A percentile compares a stretch with the other conserved stretches of the same genome.
Conservation (phyloP, 2,113 vertebrate genomes). For the Pleuronectes platessa region DNA sequence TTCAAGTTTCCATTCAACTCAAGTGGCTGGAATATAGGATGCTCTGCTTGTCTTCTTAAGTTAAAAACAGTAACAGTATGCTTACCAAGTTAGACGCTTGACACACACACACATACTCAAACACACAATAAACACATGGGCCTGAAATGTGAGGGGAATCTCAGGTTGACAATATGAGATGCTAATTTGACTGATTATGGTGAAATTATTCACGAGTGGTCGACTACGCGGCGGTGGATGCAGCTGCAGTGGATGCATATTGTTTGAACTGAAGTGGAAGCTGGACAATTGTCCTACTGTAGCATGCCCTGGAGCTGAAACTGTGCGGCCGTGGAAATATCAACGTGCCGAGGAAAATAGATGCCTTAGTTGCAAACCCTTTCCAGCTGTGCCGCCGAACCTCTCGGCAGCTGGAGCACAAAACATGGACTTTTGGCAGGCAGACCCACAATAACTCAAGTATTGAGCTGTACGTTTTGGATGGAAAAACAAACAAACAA, state of each 20-base stretch:
- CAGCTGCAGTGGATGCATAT: conserved; percentile 57
- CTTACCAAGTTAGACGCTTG: conserved; percentile 15
- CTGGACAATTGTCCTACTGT: conserved; percentile 63
- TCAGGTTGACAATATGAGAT: conserved; percentile 26
- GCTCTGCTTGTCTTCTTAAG: conserved; percentile 17
- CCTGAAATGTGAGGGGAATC: conserved; percentile 6
- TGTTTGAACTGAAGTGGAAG: conserved; percentile 62
- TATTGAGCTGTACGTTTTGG: conserved; percentile 14
- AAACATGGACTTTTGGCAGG: conserved; percentile 22
- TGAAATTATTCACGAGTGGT: conserved; percentile 3
- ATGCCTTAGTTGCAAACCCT: conserved; percentile 56
- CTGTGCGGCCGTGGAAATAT: conserved; percentile 68
- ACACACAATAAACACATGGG: not conserved
- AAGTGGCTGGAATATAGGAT: conserved; percentile 9
- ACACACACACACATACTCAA: not conserved
- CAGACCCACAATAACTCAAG: conserved; percentile 3
- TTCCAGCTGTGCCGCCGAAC: conserved; percentile 56
- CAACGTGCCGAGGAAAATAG: conserved; percentile 50
- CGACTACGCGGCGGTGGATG: conserved; percentile 34
- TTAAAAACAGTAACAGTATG: conserved; percentile 29
- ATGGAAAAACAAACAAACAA: not conserved
- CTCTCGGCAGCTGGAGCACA: conserved; percentile 64
- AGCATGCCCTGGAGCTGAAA: conserved; percentile 65
- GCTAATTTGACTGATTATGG: conserved; percentile 19
- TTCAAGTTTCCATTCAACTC: conserved; percentile 11